phyloP scores from a whole-genome alignment of 2,888 invertebrate species.

The Perithous albicinctus region DNA sequence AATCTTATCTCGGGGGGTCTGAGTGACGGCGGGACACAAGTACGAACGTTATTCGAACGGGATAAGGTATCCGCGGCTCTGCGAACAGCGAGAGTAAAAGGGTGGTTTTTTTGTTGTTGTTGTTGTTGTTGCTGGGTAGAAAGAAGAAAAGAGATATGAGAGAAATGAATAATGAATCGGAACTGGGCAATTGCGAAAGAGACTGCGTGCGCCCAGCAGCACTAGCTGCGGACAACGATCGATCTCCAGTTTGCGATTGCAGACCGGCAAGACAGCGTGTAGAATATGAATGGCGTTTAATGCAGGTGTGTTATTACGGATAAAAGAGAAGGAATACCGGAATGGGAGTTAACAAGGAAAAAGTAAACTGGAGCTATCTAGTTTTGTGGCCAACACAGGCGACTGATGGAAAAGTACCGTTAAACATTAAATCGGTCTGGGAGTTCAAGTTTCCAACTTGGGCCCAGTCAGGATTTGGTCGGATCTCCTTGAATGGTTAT shows the following conservation, averaged over 20 bases:
- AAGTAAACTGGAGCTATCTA: conserved; percentile 5
- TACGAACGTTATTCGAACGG: conserved; percentile 36
- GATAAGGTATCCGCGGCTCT: conserved; percentile 38
- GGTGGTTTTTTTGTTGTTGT: not conserved
- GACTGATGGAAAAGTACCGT: not conserved
- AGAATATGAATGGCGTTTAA: conserved; percentile 47
- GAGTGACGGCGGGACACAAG: conserved; percentile 53
- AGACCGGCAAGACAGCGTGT: conserved; percentile 28
- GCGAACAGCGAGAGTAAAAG: conserved; percentile 3
- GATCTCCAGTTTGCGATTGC: conserved; percentile 55
- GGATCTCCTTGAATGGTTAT: no score
- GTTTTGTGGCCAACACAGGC: not conserved
- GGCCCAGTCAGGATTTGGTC: no score
- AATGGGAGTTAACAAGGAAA: not conserved
- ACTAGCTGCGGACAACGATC: conserved; percentile 43
- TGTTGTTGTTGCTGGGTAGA: no score
- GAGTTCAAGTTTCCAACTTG: no score
- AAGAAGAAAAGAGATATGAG: conserved; percentile 44
- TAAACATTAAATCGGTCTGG: no score
- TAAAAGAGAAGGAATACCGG: conserved; percentile 24
- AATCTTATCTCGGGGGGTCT: conserved; percentile 28
- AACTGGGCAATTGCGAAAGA: conserved; percentile 57
- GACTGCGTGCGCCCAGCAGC: conserved; percentile 38
- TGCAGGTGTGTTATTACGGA: conserved; percentile 45
- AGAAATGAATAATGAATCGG: conserved; percentile 65